Base-by-base conservation (phyloP, 2,888 invertebrate genomes). In the Drosophila algonquin region DNA sequence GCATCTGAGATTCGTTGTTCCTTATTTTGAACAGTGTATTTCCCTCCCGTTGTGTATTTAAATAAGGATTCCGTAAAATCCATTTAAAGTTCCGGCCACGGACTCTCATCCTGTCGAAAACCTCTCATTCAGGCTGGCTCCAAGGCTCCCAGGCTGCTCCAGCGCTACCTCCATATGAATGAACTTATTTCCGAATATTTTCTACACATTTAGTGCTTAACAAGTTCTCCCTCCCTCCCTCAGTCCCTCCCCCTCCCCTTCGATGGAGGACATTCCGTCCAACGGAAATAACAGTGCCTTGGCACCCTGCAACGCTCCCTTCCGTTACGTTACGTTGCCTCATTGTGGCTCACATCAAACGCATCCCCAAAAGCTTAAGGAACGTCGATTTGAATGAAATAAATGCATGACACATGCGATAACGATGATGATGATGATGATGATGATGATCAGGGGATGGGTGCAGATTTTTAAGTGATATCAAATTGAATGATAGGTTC, bases 171-270 rank as follows among this genome's bases (percentile, higher is more conserved):
- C 54, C 16, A 65, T 73, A 50, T 77, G 75, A 80, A 79, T 72
- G 75, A 85, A 74, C 76, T 78, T 76, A 88, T 83, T 84, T 83
- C 84, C 89, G 81, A 75, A 82, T 75, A 83, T 83, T 78, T 80
- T 73, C 72, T 65, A 52, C 75, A 65, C 78, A 81, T 80, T 82
- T 77, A 82, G 80, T 73, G 77, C 72, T 79, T 81, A 76, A 75
- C 80, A 81, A 63, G 53, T 69, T 56, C 52, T 56, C 60, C 50
- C 48, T 7, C 5, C 12, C 35, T 12, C 0, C n/a, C n/a, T n/a
- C n/a, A n/a, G n/a, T n/a, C n/a, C n/a, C 35, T 35, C 8, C 7
- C 8, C 30, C 30, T 21, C 27, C 27, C 7, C 7, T 50, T 68
- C 55, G 40, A 21, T 51, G 44, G 35, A 21, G 21, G 16, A 35